Conservation (phyloP, 1,140 invertebrate genomes). For the Eufriesea mexicana region DNA sequence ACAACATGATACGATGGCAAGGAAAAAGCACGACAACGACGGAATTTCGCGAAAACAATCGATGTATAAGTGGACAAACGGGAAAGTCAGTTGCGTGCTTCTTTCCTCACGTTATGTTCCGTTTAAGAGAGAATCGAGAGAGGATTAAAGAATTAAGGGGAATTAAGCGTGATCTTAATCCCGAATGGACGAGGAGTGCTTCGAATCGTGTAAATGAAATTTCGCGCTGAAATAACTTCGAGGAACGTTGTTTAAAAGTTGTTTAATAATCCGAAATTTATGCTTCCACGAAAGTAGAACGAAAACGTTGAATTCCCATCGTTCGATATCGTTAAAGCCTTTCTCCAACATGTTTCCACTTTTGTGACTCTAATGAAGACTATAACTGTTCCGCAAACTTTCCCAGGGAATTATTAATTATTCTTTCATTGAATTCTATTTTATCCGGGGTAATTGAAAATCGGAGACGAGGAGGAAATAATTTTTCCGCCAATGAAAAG, state of each 20-base stretch:
- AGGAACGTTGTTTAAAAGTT: background rate
- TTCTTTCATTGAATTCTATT: background rate
- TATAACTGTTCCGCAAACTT: background rate
- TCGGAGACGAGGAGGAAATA: too few relatives aligned
- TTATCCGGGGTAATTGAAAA: too few relatives aligned
- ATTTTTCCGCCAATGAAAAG: background rate
- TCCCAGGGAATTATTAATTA: background rate
- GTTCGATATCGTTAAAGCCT: background rate
- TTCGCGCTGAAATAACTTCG: background rate
- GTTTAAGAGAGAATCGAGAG: background rate
- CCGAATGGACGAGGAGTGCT: background rate
- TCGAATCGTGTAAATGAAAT: background rate
- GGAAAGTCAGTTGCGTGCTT: too few relatives aligned
- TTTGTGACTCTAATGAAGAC: constrained; percentile 1
- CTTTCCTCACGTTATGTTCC: too few relatives aligned
- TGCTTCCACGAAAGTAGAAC: background rate
- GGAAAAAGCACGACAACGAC: background rate
- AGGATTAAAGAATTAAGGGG: background rate
- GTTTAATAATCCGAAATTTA: background rate
- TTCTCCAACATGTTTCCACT: background rate
- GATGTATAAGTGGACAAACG: background rate
- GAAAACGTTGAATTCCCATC: constrained; percentile 1
- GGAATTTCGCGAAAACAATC: background rate
- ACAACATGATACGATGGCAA: background rate
- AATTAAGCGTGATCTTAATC: background rate